Conservation (phyloP, 1,140 invertebrate genomes). For the Brachionus paranguensis region DNA sequence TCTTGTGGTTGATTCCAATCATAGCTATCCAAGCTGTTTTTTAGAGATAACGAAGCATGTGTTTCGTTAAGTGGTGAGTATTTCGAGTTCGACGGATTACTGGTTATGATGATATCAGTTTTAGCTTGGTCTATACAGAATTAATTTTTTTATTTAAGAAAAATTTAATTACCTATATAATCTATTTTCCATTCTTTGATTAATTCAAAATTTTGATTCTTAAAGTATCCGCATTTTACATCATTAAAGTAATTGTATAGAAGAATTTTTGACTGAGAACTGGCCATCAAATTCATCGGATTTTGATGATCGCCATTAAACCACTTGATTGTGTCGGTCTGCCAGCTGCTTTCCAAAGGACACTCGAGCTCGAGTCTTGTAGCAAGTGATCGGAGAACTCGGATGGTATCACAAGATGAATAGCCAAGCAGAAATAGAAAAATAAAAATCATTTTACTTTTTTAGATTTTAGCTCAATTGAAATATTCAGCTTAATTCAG, state of each 20-base stretch:
- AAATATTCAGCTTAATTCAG: neutral
- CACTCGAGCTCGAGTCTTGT: neutral
- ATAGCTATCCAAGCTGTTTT: neutral
- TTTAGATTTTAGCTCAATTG: neutral
- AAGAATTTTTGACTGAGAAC: neutral
- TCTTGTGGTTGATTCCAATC: constrained; percentile 1
- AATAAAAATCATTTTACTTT: neutral
- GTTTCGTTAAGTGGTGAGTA: neutral
- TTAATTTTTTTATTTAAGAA: neutral
- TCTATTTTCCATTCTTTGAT: constrained; percentile 6
- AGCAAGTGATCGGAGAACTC: neutral
- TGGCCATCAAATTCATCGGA: neutral
- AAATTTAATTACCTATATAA: neutral
- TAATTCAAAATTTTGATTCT: neutral
- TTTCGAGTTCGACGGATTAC: neutral
- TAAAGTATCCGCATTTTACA: constrained; percentile 2
- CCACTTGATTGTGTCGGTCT: neutral
- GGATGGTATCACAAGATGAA: neutral
- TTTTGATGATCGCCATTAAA: neutral
- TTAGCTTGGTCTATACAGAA: neutral
- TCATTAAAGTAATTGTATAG: neutral
- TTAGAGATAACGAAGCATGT: neutral
- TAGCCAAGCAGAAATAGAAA: neutral
- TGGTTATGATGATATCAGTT: neutral
- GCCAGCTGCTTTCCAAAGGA: neutral